Base-by-base conservation (phyloP, 2,797 vertebrate genomes). In the Acrossocheilus fasciatus region DNA sequence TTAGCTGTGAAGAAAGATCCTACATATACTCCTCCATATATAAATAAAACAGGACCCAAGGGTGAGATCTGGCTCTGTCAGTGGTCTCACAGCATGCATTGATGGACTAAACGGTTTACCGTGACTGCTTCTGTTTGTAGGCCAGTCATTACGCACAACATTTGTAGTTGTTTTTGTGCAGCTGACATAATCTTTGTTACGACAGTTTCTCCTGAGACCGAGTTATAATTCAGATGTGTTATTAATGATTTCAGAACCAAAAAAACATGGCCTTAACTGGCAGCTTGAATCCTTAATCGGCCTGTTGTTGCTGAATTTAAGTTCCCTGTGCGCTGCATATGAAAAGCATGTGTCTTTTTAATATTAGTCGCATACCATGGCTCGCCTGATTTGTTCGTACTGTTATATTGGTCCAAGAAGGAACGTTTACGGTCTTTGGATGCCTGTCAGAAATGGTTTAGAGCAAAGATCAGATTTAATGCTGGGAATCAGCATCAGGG, bases 341-440 rank as follows among this genome's bases (percentile, higher is more conserved):
- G 39, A 88, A 79, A 85, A 50, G 62, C 80, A 78, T 83, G 78
- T 85, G 47, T 41, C 17, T 57, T 36, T 88, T 82, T 72, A 77
- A 76, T 78, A 69, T 78, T 84, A 77, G 62, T 57, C 17, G 3
- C 84, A 70, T 80, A 88, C 81, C 73, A 69, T 30, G n/a, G 69
- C 84, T 72, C 36, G 64, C 64, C n/a, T 72, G 77, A 62, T 70
- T 88, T 87, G 85, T 85, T 81, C 79, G 39, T 47, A 68, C 79
- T 59, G 72, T 85, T 86, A 78, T 83, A 84, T 52, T 39, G 72
- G 64, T 68, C 43, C 45, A 64, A 69, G 54, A n/a, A 64, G 57
- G 85, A 84, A 80, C 87, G 9, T 89, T 87, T 83, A 87, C 72
- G 70, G 84, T 59, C 20, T 68, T 85, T 88, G 89, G 86, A 82